Percentiles rank a stretch among this genome's conserved stretches.
phyloP scores from a whole-genome alignment of 2,888 invertebrate species.

The Diarsia rubi region DNA sequence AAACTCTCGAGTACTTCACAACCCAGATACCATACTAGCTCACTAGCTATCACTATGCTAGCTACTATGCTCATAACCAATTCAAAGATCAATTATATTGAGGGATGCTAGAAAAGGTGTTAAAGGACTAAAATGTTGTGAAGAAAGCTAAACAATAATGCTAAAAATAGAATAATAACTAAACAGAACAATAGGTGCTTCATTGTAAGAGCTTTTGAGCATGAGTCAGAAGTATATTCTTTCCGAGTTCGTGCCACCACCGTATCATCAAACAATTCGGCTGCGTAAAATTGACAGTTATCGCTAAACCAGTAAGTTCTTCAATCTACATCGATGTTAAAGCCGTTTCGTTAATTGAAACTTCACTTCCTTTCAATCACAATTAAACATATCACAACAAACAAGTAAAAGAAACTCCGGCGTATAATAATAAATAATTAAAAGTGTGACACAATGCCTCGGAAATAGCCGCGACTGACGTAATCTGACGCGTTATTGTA shows the following conservation, averaged over 20 bases:
- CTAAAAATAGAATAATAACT: slow-evolving; percentile 25
- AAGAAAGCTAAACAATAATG: slow-evolving; percentile 30
- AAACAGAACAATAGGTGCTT: slow-evolving; percentile 40
- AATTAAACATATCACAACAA: slow-evolving; percentile 14
- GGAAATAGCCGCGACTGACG: slow-evolving; percentile 57
- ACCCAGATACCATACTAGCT: background rate
- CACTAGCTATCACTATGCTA: too few species aligned
- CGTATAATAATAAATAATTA: slow-evolving; percentile 22
- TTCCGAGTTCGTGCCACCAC: slow-evolving; percentile 20
- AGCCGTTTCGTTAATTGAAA: slow-evolving; percentile 4
- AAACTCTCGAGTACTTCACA: background rate
- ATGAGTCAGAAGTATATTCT: slow-evolving; percentile 37
- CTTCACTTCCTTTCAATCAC: slow-evolving; percentile 3
- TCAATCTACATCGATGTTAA: background rate
- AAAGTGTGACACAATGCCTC: slow-evolving; percentile 56
- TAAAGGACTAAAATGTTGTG: slow-evolving; percentile 5
- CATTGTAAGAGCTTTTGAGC: slow-evolving; percentile 14
- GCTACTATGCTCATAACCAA: background rate
- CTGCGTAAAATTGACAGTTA: background rate
- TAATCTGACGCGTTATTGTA: slow-evolving; percentile 30
- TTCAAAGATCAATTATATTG: slow-evolving; percentile 2
- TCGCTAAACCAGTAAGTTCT: slow-evolving; percentile 2
- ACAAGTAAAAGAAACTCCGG: slow-evolving; percentile 20
- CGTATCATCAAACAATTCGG: slow-evolving; percentile 29
- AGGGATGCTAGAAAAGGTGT: background rate